Evolutionary conservation across 2,888 invertebrate species (phyloP).

Genomic region (Diabrotica balteata): DNA sequence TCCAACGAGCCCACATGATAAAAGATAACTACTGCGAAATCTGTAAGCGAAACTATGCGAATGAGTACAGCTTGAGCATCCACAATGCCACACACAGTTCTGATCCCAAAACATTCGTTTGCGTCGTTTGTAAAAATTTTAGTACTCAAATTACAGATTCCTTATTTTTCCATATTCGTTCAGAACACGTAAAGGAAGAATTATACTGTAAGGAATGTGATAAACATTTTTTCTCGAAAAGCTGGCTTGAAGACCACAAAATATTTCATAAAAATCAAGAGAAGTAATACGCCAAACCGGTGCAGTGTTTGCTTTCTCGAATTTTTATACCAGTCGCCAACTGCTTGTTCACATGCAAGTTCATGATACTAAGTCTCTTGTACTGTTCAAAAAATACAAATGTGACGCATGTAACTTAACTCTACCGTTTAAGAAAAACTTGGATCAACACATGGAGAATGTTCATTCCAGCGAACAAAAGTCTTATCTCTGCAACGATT

Average conservation of each 20-base stretch:
- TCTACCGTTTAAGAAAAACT: neutral
- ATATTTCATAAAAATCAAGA: constrained; percentile 57
- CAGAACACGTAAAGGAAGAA: too few relatives aligned
- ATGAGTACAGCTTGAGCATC: constrained; percentile 21
- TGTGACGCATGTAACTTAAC: neutral
- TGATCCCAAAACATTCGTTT: neutral
- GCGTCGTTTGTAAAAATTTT: constrained; percentile 19
- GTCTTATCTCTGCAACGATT: neutral
- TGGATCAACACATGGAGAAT: neutral
- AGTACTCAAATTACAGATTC: too few relatives aligned
- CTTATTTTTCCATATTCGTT: too few relatives aligned
- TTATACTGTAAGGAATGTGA: too few relatives aligned
- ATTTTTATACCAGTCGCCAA: too few relatives aligned
- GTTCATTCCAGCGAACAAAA: neutral
- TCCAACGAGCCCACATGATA: constrained; percentile 28
- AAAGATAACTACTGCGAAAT: constrained; percentile 51
- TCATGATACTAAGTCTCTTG: too few relatives aligned
- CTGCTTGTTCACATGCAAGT: too few relatives aligned
- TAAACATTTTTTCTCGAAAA: constrained; percentile 27
- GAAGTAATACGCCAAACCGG: too few relatives aligned
- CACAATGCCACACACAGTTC: constrained; percentile 18
- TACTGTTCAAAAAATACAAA: neutral
- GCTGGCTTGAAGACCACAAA: constrained; percentile 64
- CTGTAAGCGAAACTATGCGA: constrained; percentile 47
- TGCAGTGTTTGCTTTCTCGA: too few relatives aligned